Conservation (phyloP, 2,888 invertebrate species). For the Metacarcinus magister region DNA sequence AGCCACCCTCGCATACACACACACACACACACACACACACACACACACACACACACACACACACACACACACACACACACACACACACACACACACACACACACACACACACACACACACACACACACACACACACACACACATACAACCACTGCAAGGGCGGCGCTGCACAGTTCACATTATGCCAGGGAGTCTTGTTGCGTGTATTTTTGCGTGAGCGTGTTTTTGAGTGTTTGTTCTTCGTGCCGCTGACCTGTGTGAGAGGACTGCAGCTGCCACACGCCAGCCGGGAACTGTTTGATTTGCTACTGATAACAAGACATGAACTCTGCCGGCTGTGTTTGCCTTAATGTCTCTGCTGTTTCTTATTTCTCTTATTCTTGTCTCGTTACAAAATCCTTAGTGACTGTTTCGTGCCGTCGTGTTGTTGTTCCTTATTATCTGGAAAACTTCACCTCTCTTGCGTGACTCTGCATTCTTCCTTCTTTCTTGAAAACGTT, state of each 20-base stretch:
- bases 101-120: not conserved
- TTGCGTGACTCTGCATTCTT: not conserved
- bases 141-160: not conserved
- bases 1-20: not conserved
- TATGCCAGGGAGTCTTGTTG: not conserved
- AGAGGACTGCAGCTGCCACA: conserved; percentile 40
- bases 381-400: not conserved
- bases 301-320: conserved; percentile 36
- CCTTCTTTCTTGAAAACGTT: not conserved
- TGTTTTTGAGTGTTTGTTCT: conserved; percentile 36
- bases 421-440: not conserved
- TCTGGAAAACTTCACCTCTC: not conserved
- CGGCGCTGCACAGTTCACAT: conserved; percentile 11
- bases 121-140: not conserved
- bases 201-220: conserved; percentile 15
- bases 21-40: not conserved
- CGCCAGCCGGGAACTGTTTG: not conserved
- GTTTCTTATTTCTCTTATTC: not conserved
- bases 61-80: not conserved
- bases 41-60: not conserved
- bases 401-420: not conserved
- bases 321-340: not conserved
- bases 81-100: not conserved
- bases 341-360: not conserved
- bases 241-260: not conserved